Evolutionary conservation across 2,113 vertebrate genomes (phyloP).

Genomic region (Hyla sarda): DNA sequence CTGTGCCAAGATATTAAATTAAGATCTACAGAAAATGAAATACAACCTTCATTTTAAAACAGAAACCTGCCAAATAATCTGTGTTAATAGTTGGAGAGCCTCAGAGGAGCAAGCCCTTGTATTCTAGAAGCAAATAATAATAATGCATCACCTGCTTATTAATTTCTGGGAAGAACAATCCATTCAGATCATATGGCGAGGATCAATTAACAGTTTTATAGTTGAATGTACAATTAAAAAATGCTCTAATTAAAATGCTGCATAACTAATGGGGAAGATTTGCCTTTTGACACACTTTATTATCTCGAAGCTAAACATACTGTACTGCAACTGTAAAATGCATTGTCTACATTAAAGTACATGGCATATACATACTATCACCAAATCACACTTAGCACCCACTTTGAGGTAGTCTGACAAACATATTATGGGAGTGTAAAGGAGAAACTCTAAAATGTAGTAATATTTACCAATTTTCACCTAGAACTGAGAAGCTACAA

Average conservation of each 20-base stretch:
- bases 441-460: no score
- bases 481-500: no score
- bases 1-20: conserved; percentile 29
- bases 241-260: conserved; percentile 10
- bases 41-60: conserved; percentile 16
- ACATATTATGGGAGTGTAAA: no score
- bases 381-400: no score
- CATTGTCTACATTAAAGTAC: neutral
- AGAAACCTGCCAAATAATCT: conserved; percentile 22
- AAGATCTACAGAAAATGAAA: conserved; percentile 33
- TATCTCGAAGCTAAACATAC: neutral
- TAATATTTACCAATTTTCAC: no score
- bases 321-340: neutral
- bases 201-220: conserved; percentile 39
- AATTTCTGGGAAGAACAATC: conserved; percentile 39
- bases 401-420: no score
- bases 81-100: conserved; percentile 30
- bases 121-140: conserved; percentile 29
- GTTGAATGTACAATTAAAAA: conserved; percentile 14
- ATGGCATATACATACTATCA: neutral
- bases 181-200: conserved; percentile 22
- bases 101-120: conserved; percentile 29
- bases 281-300: neutral
- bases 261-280: neutral
- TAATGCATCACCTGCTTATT: conserved; percentile 37